phyloP scores from a whole-genome alignment of 1,140 invertebrate species.

The Mactra quadrangularis region DNA sequence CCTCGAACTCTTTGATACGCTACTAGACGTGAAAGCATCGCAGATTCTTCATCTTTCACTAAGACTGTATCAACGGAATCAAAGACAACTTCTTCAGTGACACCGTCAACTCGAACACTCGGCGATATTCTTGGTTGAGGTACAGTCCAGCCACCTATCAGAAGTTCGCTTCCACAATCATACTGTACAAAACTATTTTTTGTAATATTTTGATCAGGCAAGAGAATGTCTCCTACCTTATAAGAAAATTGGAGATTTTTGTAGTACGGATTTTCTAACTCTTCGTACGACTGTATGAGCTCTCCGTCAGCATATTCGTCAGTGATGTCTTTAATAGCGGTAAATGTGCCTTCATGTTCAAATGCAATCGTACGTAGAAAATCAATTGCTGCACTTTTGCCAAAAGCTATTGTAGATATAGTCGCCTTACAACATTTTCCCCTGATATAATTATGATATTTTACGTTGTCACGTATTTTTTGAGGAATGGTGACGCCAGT shows the following conservation, averaged over 20 bases:
- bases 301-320: not conserved
- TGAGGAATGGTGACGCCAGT: not conserved
- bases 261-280: constrained; percentile 37
- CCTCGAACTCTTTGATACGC: constrained; percentile 6
- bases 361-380: constrained; percentile 20
- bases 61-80: not conserved
- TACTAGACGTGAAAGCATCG: not conserved
- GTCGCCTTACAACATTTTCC: constrained; percentile 8
- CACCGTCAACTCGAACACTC: not conserved
- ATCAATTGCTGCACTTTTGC: not conserved
- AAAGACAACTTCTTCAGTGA: not conserved
- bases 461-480: constrained; percentile 1
- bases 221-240: not conserved
- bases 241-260: constrained; percentile 8
- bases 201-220: constrained; percentile 4
- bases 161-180: constrained; percentile 35
- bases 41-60: not conserved
- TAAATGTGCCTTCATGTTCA: constrained; percentile 16
- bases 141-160: constrained; percentile 5
- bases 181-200: constrained; percentile 24
- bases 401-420: constrained; percentile 24
- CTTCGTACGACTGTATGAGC: constrained; percentile 13
- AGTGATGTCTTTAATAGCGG: constrained; percentile 9
- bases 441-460: not conserved
- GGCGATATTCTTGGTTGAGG: not conserved